Conservation (phyloP, 2,113 vertebrate genomes). For the Tragulus kanchil region DNA sequence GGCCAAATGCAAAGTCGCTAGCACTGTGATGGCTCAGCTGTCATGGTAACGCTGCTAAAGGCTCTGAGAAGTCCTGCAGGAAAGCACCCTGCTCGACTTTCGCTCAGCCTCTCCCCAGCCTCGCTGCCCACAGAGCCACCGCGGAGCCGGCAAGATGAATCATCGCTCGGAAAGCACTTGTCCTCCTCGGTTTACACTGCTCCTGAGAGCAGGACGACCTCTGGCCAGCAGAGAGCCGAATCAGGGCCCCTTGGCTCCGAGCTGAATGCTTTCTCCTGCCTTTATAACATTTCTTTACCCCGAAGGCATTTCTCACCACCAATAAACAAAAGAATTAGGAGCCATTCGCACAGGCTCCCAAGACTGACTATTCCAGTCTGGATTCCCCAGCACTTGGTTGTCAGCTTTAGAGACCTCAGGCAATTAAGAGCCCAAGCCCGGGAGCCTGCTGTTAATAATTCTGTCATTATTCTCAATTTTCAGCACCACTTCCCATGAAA, state of each 20-base stretch:
- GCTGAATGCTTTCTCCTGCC: background rate
- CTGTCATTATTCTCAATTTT: conserved; percentile 71
- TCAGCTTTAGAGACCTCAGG: conserved; percentile 60
- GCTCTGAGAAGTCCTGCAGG: background rate
- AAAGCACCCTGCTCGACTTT: fast-evolving
- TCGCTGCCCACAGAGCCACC: background rate
- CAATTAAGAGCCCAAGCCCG: conserved; percentile 61
- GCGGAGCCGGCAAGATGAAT: fast-evolving
- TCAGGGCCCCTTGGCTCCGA: fast-evolving
- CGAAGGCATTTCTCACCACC: background rate
- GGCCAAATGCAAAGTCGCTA: background rate
- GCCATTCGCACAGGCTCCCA: background rate
- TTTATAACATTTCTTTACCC: background rate
- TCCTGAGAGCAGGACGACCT: fast-evolving
- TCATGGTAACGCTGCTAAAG: fast-evolving
- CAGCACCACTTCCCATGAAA: conserved; percentile 71
- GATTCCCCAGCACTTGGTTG: background rate
- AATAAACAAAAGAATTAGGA: background rate
- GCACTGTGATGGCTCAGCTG: background rate
- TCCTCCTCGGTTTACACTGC: fast-evolving
- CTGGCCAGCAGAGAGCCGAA: background rate
- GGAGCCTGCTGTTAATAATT: conserved; percentile 68
- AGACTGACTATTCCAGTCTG: background rate
- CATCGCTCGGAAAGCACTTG: fast-evolving
- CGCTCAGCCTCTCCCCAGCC: background rate